phyloP scores from a whole-genome alignment of 2,797 vertebrate species.

The Sciurus carolinensis region DNA sequence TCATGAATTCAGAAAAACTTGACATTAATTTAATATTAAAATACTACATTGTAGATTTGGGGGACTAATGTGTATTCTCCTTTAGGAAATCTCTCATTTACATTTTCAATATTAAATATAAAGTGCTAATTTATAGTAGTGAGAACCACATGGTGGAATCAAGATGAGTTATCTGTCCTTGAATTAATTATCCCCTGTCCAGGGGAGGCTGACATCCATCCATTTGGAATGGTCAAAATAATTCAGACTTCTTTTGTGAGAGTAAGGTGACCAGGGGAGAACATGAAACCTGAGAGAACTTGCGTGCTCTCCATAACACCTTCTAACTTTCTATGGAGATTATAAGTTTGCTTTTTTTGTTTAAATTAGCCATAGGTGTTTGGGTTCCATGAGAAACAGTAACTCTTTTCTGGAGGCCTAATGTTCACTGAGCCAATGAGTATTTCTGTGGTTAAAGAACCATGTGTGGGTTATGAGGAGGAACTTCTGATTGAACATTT shows the following conservation, averaged over 20 bases:
- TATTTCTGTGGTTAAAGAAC: not conserved
- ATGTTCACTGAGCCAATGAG: not conserved
- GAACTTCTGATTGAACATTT: not conserved
- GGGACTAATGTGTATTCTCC: not conserved
- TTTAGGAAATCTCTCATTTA: not conserved
- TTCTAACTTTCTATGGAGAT: conserved; percentile 6
- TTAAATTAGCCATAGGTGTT: not conserved
- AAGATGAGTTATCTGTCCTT: not conserved
- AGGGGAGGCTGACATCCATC: not conserved
- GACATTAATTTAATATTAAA: not conserved
- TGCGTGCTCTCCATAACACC: not conserved
- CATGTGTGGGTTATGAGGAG: not conserved
- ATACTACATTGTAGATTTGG: not conserved
- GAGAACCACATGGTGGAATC: not conserved
- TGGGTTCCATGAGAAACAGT: conserved; percentile 35
- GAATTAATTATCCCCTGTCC: not conserved
- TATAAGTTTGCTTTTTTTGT: conserved; percentile 24
- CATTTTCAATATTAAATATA: not conserved
- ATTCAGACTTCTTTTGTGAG: not conserved
- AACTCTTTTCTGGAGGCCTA: not conserved
- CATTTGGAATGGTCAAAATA: conserved; percentile 9
- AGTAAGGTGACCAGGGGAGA: not conserved
- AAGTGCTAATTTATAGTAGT: not conserved
- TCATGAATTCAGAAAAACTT: not conserved
- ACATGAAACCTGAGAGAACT: not conserved